These are phyloP conservation scores for Benitochromis conjunctus DNA, from an alignment of 2,113 vertebrate genomes.

Conservation along the genomic window DNA sequence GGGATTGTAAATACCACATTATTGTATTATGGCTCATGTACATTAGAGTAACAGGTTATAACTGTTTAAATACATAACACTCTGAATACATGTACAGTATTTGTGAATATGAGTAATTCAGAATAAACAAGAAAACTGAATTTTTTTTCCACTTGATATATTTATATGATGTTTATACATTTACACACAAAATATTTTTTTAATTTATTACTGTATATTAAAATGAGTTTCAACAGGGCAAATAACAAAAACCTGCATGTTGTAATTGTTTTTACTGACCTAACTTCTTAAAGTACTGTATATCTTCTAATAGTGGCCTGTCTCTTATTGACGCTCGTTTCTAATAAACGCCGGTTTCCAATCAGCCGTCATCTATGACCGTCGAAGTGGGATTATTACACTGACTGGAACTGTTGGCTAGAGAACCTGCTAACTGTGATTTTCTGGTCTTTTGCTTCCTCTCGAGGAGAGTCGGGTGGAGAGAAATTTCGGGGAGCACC, in stretches of 20 bases:
- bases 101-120: neutral
- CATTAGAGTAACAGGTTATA: neutral
- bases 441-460: no score
- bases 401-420: no score
- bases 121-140: no score
- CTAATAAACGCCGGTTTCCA: no score
- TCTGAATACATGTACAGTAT: neutral
- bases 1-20: neutral
- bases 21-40: neutral
- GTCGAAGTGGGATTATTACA: no score
- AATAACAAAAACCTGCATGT: neutral
- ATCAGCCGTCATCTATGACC: no score
- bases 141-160: neutral
- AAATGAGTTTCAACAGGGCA: neutral
- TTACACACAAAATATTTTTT: accelerated
- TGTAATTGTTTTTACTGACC: neutral
- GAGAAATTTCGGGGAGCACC: no score
- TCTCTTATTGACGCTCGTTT: no score
- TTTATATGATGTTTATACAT: neutral
- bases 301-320: no score
- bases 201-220: no score
- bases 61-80: neutral
- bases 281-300: neutral
- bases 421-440: no score
- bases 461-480: no score